Conservation (phyloP, 2,113 vertebrate species). For the Phrynosoma blainvillii region DNA sequence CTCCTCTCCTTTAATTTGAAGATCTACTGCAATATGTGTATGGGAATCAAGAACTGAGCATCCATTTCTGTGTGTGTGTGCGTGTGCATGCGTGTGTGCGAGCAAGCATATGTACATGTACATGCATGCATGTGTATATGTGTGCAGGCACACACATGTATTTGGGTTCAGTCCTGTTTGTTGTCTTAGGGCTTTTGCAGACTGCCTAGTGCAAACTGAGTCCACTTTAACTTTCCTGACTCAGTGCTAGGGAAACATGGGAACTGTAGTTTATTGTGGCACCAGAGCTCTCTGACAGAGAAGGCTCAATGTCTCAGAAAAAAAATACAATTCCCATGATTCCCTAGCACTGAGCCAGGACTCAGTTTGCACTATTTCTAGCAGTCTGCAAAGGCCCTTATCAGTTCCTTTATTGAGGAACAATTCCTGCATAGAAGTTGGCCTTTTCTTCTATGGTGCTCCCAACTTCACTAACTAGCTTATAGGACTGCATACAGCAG, state of each 20-base stretch:
- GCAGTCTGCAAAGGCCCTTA: too few relatives aligned
- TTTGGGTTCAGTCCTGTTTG: not conserved
- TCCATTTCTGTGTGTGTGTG: slow-evolving; percentile 6
- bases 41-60: not conserved
- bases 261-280: too few relatives aligned
- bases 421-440: not conserved
- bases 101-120: not conserved
- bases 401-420: not conserved
- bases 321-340: too few relatives aligned
- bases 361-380: too few relatives aligned
- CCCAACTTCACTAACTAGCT: too few relatives aligned
- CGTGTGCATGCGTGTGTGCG: too few relatives aligned
- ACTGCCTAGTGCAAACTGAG: too few relatives aligned
- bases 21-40: slow-evolving; percentile 21
- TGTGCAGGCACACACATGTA: not conserved
- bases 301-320: too few relatives aligned
- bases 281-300: too few relatives aligned
- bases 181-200: not conserved
- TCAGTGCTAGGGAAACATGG: too few relatives aligned
- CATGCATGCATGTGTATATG: not conserved
- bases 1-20: slow-evolving; percentile 40
- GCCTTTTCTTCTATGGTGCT: not conserved
- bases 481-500: not conserved
- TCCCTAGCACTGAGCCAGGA: too few relatives aligned
- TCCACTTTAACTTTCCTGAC: too few relatives aligned